Evolutionary conservation across 2,888 invertebrate species (phyloP).

Genomic region (Aspidapion aeneum): DNA sequence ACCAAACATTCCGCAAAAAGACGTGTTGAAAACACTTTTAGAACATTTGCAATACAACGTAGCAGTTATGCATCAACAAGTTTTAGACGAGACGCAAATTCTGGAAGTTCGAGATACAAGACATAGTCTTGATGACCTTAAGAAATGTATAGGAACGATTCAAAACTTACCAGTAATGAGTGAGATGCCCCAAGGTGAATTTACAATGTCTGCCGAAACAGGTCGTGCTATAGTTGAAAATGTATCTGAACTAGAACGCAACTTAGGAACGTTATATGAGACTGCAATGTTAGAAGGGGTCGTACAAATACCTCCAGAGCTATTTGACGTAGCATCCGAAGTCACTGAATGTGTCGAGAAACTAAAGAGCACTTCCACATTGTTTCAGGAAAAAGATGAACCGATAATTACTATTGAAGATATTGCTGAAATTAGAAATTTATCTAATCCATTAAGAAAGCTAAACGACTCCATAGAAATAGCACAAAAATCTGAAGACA

Average conservation of each 20-base stretch:
- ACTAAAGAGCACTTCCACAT: slow-evolving; percentile 33
- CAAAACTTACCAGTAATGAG: slow-evolving; percentile 38
- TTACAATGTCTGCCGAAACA: slow-evolving; percentile 27
- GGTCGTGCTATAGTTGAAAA: slow-evolving; percentile 33
- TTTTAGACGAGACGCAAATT: slow-evolving; percentile 37
- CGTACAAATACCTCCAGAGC: slow-evolving; percentile 35
- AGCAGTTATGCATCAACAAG: slow-evolving; percentile 41
- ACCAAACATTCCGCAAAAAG: slow-evolving; percentile 21
- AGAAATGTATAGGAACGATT: slow-evolving; percentile 38
- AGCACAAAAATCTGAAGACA: slow-evolving; percentile 34
- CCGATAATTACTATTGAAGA: slow-evolving; percentile 35
- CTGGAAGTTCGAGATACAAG: slow-evolving; percentile 26
- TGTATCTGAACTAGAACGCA: slow-evolving; percentile 38
- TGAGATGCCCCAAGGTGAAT: slow-evolving; percentile 26
- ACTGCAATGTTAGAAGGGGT: slow-evolving; percentile 33
- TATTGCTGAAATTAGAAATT: slow-evolving; percentile 35
- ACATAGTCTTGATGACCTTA: slow-evolving; percentile 36
- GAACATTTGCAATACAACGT: slow-evolving; percentile 41
- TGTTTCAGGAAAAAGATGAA: slow-evolving; percentile 32
- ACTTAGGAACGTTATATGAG: slow-evolving; percentile 37
- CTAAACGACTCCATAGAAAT: slow-evolving; percentile 36
- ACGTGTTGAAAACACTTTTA: slow-evolving; percentile 30
- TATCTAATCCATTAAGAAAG: slow-evolving; percentile 37
- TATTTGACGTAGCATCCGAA: slow-evolving; percentile 37
- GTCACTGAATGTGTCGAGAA: slow-evolving; percentile 41